Base-by-base conservation (phyloP, 1,140 invertebrate genomes). In the Drosophila obscura region DNA sequence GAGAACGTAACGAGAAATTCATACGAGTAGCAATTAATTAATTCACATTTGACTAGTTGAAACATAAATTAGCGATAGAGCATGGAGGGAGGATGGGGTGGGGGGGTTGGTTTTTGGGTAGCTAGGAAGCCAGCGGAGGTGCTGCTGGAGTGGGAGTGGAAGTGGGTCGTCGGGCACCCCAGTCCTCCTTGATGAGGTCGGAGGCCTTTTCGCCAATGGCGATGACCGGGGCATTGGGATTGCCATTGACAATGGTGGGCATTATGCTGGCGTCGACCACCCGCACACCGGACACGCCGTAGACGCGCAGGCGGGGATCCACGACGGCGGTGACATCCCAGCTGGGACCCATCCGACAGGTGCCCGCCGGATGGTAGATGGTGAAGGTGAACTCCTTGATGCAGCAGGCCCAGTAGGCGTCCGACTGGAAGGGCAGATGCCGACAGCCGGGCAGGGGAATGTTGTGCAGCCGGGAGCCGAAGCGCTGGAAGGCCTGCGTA, bases 351-450 rank as follows among this genome's bases (percentile, higher is more conserved):
- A 97, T 98, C 91, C 96, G 97, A 74, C 95, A 96, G 0, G 97
- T 98, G 0, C 96, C 95, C 0, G 95, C 94, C 0, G 96, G 96
- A 93, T 97, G 96, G 81, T 97, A 97, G 45, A 97, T 96, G 0
- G 96, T 97, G 69, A 96, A 96, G 0, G 96, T 97, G 67, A 96
- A 96, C 77, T 97, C 96, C 51, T 90, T 91, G 15, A 92, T 80
- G 53, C 95, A 94, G 77, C 97, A 98, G 77, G 96, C 96, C 96
- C 97, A 97, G 88, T 98, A 98, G 43, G 96, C 95, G 77, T 97
- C 96, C 1, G 95, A 95, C 43, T 93, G 92, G 87, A 97, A 97
- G 4, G 94, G 80, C 0, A 94, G 94, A 11, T 94, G 93, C 46
- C 95, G 94, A 83, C 97, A 98, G 0, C 95, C 96, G 0, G 97